Evolutionary conservation across 2,113 vertebrate species (phyloP).

Genomic region (Cranoglanis bouderius): DNA sequence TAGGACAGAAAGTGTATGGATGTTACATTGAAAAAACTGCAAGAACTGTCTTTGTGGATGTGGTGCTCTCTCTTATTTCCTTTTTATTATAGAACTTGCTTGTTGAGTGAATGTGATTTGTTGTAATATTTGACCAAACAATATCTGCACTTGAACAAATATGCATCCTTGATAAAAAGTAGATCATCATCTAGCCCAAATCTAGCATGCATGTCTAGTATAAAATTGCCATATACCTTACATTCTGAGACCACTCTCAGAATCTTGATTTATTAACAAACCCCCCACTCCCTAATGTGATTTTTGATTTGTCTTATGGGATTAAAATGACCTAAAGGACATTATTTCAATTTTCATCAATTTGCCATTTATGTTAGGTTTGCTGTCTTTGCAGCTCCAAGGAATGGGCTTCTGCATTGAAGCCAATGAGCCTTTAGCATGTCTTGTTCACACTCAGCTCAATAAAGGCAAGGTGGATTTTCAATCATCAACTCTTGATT

Average conservation of each 20-base stretch:
- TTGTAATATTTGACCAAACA: not conserved
- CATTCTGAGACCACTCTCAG: slow-evolving; percentile 14
- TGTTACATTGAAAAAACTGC: not conserved
- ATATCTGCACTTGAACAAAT: not conserved
- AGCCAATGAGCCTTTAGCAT: slow-evolving; percentile 38
- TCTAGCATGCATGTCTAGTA: not conserved
- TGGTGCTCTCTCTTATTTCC: not conserved
- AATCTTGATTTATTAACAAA: slow-evolving; percentile 41
- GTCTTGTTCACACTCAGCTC: slow-evolving; percentile 33
- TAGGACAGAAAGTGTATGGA: slow-evolving; percentile 7
- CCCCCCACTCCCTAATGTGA: slow-evolving; percentile 39
- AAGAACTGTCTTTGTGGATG: not conserved
- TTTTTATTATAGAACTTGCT: not conserved
- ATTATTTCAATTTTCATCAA: slow-evolving; percentile 50
- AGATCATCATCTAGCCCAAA: slow-evolving; percentile 3
- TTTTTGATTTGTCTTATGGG: slow-evolving; percentile 49
- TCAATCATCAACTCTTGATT: slow-evolving; percentile 43
- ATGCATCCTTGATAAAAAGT: not conserved
- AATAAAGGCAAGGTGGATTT: slow-evolving; percentile 46
- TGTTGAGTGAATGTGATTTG: not conserved
- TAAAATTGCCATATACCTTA: slow-evolving; percentile 15
- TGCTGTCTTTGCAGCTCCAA: slow-evolving; percentile 39
- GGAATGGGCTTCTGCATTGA: slow-evolving; percentile 45
- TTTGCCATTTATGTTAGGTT: slow-evolving; percentile 42
- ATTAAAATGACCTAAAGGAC: slow-evolving; percentile 43